Percentiles rank a stretch among this genome's conserved stretches.
phyloP scores from a whole-genome alignment of 2,113 vertebrate genomes.

The human (Homo sapiens) region DNA sequence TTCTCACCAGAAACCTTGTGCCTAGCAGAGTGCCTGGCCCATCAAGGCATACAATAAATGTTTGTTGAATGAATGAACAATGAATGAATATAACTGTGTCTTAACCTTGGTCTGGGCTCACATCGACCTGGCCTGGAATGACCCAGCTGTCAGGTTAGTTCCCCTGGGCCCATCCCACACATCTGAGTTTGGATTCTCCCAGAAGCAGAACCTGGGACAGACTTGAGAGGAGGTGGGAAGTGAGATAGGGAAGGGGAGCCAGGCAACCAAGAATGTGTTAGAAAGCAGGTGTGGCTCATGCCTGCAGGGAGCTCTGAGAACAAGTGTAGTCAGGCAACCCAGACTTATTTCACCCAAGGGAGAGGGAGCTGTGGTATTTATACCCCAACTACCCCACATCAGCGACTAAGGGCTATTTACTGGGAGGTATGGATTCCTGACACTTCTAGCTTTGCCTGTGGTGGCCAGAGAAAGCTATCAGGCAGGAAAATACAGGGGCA shows the following conservation, averaged over 20 bases:
- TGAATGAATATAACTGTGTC: not conserved
- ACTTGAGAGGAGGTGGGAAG: not conserved
- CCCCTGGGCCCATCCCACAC: accelerated
- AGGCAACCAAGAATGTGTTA: accelerated
- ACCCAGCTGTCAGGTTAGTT: too few species aligned
- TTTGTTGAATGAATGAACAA: not conserved
- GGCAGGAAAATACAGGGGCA: accelerated
- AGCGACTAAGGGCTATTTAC: not conserved
- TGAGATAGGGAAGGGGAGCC: accelerated
- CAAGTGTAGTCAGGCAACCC: accelerated
- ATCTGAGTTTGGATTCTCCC: not conserved
- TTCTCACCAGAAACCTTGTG: not conserved
- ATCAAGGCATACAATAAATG: accelerated
- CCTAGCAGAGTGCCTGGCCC: not conserved
- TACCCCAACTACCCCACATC: not conserved
- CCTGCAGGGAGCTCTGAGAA: not conserved
- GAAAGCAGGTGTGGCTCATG: not conserved
- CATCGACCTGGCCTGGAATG: not conserved
- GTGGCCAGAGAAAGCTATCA: not conserved
- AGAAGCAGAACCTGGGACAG: not conserved
- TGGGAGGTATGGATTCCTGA: not conserved
- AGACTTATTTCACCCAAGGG: not conserved
- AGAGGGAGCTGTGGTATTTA: not conserved
- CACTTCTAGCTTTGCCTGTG: not conserved
- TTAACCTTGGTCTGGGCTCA: not conserved